Percentiles rank a stretch among this genome's conserved stretches.
These are phyloP conservation scores for Nebria ingens DNA, from an alignment of 1,140 invertebrate species.

Conservation along the genomic window DNA sequence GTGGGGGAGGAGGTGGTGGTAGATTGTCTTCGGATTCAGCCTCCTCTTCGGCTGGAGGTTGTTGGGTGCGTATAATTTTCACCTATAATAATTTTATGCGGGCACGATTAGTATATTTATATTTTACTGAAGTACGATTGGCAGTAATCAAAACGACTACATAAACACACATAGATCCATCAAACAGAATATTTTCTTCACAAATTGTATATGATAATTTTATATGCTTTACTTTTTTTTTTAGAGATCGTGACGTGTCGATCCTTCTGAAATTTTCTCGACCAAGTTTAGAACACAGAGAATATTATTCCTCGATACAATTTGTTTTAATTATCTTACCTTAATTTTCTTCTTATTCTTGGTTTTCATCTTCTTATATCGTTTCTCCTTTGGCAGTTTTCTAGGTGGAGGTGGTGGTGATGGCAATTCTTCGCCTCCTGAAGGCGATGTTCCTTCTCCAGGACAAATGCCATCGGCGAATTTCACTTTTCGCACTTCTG, in stretches of 20 bases:
- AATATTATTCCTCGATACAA: too few relatives aligned
- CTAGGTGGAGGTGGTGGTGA: slow-evolving; percentile 46
- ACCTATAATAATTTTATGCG: slow-evolving; percentile 13
- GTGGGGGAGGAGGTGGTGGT: slow-evolving; percentile 44
- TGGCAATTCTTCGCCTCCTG: slow-evolving; percentile 50
- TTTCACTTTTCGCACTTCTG: slow-evolving; percentile 39
- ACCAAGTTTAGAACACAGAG: too few relatives aligned
- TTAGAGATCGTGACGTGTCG: too few relatives aligned
- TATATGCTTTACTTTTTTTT: too few relatives aligned
- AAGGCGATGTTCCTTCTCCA: slow-evolving; percentile 53
- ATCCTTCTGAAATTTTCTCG: too few relatives aligned
- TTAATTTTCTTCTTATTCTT: slow-evolving; percentile 44
- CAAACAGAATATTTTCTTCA: slow-evolving; percentile 16
- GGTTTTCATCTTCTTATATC: slow-evolving; percentile 40
- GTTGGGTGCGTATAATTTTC: slow-evolving; percentile 16
- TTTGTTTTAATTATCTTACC: slow-evolving; percentile 28
- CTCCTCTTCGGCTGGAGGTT: slow-evolving; percentile 34
- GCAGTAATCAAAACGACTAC: not conserved
- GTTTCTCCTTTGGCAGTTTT: slow-evolving; percentile 36
- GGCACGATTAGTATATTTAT: not conserved
- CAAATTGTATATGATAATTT: slow-evolving; percentile 22
- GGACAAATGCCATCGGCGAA: slow-evolving; percentile 54
- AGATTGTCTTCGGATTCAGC: slow-evolving; percentile 41
- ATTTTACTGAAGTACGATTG: not conserved
- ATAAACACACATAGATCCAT: not conserved